These are phyloP conservation scores for Papilio glaucus DNA, from an alignment of 1,140 invertebrate genomes.

Conservation along the genomic window DNA sequence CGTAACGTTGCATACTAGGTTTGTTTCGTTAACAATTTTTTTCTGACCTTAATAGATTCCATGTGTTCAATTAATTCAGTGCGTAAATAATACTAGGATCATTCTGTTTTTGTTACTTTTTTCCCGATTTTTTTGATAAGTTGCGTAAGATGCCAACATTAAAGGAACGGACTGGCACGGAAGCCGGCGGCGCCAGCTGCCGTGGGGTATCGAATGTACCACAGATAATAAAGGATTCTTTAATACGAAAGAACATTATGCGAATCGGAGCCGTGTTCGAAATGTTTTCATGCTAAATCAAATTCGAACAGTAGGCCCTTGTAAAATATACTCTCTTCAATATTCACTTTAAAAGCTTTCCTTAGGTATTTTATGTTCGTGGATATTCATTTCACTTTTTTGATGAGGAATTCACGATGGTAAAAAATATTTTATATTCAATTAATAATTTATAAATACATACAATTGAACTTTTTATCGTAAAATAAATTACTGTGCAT, in stretches of 20 bases:
- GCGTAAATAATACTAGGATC: too few relatives aligned
- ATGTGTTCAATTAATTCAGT: too few relatives aligned
- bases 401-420: constrained; percentile 6
- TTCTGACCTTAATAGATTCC: too few relatives aligned
- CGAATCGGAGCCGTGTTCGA: constrained; percentile 62
- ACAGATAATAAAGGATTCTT: constrained; percentile 74
- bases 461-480: too few relatives aligned
- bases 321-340: constrained; percentile 62
- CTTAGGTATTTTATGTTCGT: constrained; percentile 13
- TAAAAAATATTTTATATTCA: background rate
- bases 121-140: background rate
- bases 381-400: constrained; percentile 43
- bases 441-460: background rate
- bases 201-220: constrained; percentile 64
- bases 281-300: constrained; percentile 78
- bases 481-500: too few relatives aligned
- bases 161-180: constrained; percentile 65
- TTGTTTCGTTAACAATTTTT: too few relatives aligned
- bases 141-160: constrained; percentile 9
- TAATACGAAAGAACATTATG: constrained; percentile 74
- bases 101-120: background rate
- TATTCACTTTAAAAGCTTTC: constrained; percentile 54
- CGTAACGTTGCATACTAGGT: background rate
- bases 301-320: constrained; percentile 67
- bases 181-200: constrained; percentile 78